These are phyloP conservation scores for Carollia perspicillata DNA, from an alignment of 2,113 vertebrate genomes.

Conservation along the genomic window DNA sequence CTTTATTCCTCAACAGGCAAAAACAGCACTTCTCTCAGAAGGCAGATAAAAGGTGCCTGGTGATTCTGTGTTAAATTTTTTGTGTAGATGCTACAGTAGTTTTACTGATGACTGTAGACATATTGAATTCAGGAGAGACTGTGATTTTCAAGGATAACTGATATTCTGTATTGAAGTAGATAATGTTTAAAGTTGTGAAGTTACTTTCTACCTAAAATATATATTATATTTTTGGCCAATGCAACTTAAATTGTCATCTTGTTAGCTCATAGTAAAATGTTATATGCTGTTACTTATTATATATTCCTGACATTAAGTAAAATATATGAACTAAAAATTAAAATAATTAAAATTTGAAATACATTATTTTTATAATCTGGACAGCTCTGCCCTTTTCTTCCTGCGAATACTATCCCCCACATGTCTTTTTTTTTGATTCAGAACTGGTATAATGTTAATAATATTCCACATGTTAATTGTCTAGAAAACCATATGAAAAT, in stretches of 20 bases:
- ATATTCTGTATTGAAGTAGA: not conserved
- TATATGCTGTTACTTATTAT: not conserved
- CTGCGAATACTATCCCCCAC: not conserved
- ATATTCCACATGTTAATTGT: not conserved
- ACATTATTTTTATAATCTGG: not conserved
- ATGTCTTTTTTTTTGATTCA: not conserved
- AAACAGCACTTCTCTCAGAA: not conserved
- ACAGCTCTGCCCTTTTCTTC: not conserved
- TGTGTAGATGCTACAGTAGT: not conserved
- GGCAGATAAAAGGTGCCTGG: not conserved
- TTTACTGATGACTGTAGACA: not conserved
- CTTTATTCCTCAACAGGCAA: not conserved
- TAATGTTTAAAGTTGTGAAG: not conserved
- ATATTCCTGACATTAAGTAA: not conserved
- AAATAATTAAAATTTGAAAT: conserved; percentile 15
- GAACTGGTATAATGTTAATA: not conserved
- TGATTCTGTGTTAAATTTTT: not conserved
- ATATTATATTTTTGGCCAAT: not conserved
- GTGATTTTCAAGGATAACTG: not conserved
- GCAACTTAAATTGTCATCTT: not conserved
- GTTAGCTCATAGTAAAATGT: not conserved
- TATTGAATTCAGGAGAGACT: not conserved
- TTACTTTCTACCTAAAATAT: not conserved
- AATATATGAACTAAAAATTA: not conserved
- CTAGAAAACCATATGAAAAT: not conserved